Conservation (phyloP, 2,797 vertebrate genomes). For the Characodon lateralis region DNA sequence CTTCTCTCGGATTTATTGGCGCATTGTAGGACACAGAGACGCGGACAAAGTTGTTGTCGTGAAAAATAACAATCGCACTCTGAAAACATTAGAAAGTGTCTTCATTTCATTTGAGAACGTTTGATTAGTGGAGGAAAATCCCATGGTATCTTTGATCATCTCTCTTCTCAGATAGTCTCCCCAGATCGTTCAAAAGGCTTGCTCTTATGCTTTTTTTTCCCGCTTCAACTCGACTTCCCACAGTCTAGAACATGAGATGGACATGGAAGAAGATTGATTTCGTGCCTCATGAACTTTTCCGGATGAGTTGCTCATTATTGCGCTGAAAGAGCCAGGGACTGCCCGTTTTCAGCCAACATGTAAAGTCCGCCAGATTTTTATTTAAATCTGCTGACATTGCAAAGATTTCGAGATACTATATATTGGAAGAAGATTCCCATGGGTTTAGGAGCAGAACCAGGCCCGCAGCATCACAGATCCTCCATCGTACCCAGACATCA, state of each 20-base stretch:
- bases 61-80: neutral
- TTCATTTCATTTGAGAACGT: neutral
- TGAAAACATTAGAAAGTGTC: neutral
- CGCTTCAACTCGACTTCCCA: no score
- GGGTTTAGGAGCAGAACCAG: neutral
- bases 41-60: neutral
- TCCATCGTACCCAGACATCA: no score
- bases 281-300: neutral
- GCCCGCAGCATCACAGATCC: neutral
- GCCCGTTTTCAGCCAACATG: neutral
- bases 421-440: neutral
- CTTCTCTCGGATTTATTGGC: neutral
- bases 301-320: no score
- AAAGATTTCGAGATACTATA: neutral
- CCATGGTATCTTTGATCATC: neutral
- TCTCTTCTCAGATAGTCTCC: neutral
- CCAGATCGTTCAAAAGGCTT: neutral
- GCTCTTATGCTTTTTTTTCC: no score
- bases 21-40: neutral
- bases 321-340: neutral
- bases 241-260: no score
- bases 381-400: neutral
- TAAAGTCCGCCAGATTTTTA: neutral
- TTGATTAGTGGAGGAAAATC: neutral
- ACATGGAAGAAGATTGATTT: neutral